Base-by-base conservation (phyloP, 2,797 vertebrate species). In the Hyperoplus lanceolatus region DNA sequence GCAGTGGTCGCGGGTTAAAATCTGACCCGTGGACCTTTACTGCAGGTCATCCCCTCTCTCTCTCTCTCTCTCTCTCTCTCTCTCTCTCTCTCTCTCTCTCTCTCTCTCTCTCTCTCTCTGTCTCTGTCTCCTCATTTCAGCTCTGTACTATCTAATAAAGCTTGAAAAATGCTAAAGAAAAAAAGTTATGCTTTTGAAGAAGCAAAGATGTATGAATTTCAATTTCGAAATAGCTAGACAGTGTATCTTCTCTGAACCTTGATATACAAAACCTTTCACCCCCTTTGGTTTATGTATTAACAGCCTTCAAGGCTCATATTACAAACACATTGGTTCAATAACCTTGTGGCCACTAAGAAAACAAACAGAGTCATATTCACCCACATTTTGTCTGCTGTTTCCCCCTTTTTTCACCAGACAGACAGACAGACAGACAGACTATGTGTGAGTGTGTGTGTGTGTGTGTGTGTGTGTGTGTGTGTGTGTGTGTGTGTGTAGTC, bases 251-350 rank as follows among this genome's bases (percentile, higher is more conserved):
- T 42, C 38, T 48, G 36, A 39, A 10, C 29, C 72, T 15, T 73
- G 36, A 62, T 63, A 78, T 68, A 70, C 5, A 64, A 7, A 39
- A 67, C 45, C 66, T 6, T 16, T 9, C 59, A 16, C 8, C 38
- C 46, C 73, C 53, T 10, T 75, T 15, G 46, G 62, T 70, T 82
- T 80, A 57, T 51, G 59, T 48, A 50, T 73, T 74, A 65, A 66
- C 64, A 60, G 58, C 55, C 55, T 50, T 38, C 0, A 1, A 81
- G 38, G 51, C 73, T 41, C 54, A 0, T 53, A 45, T 10, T 63
- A 39, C 58, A 78, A 85, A 79, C 55, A n/a, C 56, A 16, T 59
- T 10, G 53, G 59, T 79, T 76, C 66, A 87, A 74, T 75, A 74
- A 77, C 58, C 61, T 55, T 68, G 43, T 64, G 73, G 81, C 39